phyloP scores from a whole-genome alignment of 2,113 vertebrate genomes.

The Myrmecobius fasciatus region DNA sequence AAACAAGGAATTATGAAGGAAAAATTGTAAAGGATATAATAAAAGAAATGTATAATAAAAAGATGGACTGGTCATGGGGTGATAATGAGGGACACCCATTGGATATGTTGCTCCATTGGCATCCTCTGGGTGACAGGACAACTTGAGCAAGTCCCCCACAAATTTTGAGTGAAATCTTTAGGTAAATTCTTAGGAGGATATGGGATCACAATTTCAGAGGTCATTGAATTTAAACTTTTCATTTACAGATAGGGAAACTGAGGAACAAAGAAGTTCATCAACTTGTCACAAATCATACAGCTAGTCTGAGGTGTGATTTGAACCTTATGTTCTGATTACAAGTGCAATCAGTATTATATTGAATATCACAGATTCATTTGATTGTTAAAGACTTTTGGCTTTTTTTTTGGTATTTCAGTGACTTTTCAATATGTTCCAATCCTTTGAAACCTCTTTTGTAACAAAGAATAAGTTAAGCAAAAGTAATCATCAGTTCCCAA shows the following conservation, averaged over 20 bases:
- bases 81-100: not conserved
- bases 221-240: not conserved
- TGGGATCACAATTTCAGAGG: not conserved
- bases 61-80: not conserved
- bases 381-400: not conserved
- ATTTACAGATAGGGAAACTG: not conserved
- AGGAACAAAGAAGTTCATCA: too few relatives aligned
- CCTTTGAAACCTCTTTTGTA: not conserved
- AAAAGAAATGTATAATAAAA: not conserved
- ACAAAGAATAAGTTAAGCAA: not conserved
- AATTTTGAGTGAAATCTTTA: not conserved
- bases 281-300: not conserved
- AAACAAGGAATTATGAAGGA: not conserved
- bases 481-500: not conserved
- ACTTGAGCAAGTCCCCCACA: not conserved
- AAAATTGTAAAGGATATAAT: not conserved
- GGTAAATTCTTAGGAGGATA: not conserved
- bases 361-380: not conserved
- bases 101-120: not conserved
- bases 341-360: not conserved
- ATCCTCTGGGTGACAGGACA: not conserved
- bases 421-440: not conserved
- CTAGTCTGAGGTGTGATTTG: not conserved
- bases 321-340: not conserved
- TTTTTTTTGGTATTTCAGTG: not conserved